Conservation (phyloP, 2,797 vertebrate genomes). For the Agapornis canus region DNA sequence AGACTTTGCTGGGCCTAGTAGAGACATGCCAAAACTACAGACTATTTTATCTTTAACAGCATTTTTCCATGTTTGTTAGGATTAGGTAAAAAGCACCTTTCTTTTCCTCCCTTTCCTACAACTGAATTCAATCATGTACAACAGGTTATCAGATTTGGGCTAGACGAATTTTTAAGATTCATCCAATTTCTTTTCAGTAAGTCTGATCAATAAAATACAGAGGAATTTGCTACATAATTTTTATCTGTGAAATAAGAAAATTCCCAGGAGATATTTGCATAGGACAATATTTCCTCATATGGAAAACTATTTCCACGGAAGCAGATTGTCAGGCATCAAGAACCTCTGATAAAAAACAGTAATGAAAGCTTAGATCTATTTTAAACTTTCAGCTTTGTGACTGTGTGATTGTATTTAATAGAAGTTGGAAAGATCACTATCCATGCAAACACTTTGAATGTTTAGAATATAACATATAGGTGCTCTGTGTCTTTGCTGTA, state of each 20-base stretch:
- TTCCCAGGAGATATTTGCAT: not conserved
- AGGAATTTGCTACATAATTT: not conserved
- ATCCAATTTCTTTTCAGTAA: not conserved
- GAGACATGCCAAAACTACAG: not conserved
- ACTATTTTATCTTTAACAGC: not conserved
- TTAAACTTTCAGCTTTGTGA: slow-evolving; percentile 21
- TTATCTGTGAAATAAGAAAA: not conserved
- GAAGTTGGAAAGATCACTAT: slow-evolving; percentile 52
- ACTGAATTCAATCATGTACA: not conserved
- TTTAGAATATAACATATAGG: slow-evolving; percentile 5
- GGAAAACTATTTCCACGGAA: not conserved
- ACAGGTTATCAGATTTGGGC: not conserved
- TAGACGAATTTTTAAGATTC: not conserved
- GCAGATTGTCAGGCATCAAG: not conserved
- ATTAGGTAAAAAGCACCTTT: not conserved
- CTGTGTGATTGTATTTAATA: slow-evolving; percentile 39
- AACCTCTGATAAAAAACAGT: slow-evolving; percentile 4
- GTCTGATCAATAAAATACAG: not conserved
- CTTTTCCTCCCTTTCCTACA: not conserved
- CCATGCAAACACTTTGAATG: slow-evolving; percentile 36
- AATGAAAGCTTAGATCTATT: slow-evolving; percentile 34
- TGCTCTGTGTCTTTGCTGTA: slow-evolving; percentile 50
- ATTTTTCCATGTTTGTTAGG: not conserved
- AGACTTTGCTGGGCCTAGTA: not conserved
- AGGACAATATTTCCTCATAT: accelerated